Base-by-base conservation (phyloP, 2,888 invertebrate species). In the Caenorhabditis sp. region DNA sequence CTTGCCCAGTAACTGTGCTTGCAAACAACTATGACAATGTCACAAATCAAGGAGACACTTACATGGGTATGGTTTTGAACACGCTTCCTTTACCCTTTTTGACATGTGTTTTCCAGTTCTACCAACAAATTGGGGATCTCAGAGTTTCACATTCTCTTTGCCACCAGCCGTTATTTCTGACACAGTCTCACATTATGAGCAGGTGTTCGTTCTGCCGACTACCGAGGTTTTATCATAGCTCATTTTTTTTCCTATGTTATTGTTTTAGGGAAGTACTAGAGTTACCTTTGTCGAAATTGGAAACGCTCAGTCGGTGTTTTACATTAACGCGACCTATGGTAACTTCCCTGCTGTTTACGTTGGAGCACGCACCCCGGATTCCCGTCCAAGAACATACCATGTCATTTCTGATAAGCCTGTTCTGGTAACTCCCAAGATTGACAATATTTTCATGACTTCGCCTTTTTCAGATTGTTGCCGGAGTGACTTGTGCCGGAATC, bases 11-110 rank as follows among this genome's bases (percentile, higher is more conserved):
- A 0, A 84, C 86, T 1, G 44, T 86, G 18, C 61, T 86, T 47
- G 87, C 86, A 6, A 81, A 85, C 35, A 87, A 87, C 47, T 84
- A 78, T 58, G 86, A 87, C 47, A 58, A 20, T n/a, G 22, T 64
- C 6, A 85, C 84, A 11, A 69, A 80, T 8, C 80, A 85, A 61
- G 87, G 87, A 76, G 87, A 87, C 47, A 67, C 86, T 20, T 87
- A 79, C 67, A 65, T 85, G 53, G 87, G 87, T 87, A 5, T 18
- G 18, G 1, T 55, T 50, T 26, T 32, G 32, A 4, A 32, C 9
- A 32, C 32, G 9, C 32, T 32, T 6, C 4, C 32, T 32, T 3
- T 3, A 11, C 35, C 4, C 22, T 20, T 2, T 26, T 28, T 24
- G n/a, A n/a, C n/a, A 37, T 32, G 58, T 51, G 44, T 22, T 65